These are phyloP conservation scores for Geophilus truncorum DNA, from an alignment of 2,888 invertebrate genomes.

Conservation along the genomic window DNA sequence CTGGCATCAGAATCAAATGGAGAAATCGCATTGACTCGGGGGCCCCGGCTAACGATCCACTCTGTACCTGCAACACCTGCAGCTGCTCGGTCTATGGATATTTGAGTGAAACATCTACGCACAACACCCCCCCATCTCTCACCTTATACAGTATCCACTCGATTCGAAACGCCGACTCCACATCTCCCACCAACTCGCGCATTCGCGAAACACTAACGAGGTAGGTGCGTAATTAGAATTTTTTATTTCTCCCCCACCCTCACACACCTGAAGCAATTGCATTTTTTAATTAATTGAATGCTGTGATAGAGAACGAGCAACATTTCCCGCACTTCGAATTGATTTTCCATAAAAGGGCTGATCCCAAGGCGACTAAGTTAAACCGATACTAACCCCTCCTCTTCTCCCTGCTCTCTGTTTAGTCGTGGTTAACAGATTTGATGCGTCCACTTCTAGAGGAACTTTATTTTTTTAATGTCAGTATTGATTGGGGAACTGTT, in stretches of 20 bases:
- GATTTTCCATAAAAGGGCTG: neutral
- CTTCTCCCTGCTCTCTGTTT: neutral
- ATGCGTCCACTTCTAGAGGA: neutral
- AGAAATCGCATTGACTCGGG: slow-evolving; percentile 27
- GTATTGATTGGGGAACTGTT: neutral
- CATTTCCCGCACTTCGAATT: neutral
- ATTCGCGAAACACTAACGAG: neutral
- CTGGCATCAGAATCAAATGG: neutral
- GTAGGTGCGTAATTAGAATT: neutral
- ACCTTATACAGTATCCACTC: neutral
- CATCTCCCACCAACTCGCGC: too few species aligned
- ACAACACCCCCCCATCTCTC: neutral
- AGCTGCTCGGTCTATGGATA: neutral
- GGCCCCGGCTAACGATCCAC: slow-evolving; percentile 18
- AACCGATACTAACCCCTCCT: neutral
- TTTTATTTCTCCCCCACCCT: too few species aligned
- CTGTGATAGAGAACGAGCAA: neutral
- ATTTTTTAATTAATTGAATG: neutral
- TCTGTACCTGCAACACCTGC: neutral
- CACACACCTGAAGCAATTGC: neutral
- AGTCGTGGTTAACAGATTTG: neutral
- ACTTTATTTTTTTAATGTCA: neutral
- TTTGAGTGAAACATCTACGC: neutral
- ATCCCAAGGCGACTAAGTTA: neutral
- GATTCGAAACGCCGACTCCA: neutral